Evolutionary conservation across 2,797 vertebrate genomes (phyloP), one percentile per base, ranked within the genome.

Genomic region (Pachyuromys duprasi): DNA sequence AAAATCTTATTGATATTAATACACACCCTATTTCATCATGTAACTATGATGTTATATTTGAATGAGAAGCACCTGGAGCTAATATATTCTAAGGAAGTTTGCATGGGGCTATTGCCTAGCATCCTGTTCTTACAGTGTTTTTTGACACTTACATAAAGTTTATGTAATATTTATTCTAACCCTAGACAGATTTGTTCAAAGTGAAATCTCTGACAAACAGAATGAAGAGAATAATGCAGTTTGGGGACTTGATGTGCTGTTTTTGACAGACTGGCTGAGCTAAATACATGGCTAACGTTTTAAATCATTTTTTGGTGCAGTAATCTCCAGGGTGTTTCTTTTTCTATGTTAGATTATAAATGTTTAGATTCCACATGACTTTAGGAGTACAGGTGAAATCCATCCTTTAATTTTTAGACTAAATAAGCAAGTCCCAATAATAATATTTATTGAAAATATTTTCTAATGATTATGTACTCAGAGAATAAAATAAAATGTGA

Each of bases 1-100:
- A 65, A 84, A 55, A 90, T 69, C 67, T 96, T 90, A 91, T 93
- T 96, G 96, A 97, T 94, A 83, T 65, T 81, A 95, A 1, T 33
- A 67, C 24, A 87, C 20, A 89, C 26, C 78, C 11, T 69, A 69
- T 57, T 87, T 94, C 53, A 36, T 88, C 36, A 72, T 36, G 62
- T 88, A 92, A 70, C 24, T 18, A 2, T 89, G 65, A 91, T 20
- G 18, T 87, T 28, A 49, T 90, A 45, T 67, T 82, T 95, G 90
- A 95, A 92, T n/a, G 15, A 90, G 87, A 91, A 78, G 5, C 33
- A 83, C 67, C 15, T 70, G 67, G 88, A 94, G 74, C 36, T 45
- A 80, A 31, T 20, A 72, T 12, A 18, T 26, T 18, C 36, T 89
- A 91, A 93, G 63, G 65, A 72, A 75, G 14, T 69, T 91, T 94